Conservation (phyloP, 2,888 invertebrate genomes). For the Bugulina stolonifera region DNA sequence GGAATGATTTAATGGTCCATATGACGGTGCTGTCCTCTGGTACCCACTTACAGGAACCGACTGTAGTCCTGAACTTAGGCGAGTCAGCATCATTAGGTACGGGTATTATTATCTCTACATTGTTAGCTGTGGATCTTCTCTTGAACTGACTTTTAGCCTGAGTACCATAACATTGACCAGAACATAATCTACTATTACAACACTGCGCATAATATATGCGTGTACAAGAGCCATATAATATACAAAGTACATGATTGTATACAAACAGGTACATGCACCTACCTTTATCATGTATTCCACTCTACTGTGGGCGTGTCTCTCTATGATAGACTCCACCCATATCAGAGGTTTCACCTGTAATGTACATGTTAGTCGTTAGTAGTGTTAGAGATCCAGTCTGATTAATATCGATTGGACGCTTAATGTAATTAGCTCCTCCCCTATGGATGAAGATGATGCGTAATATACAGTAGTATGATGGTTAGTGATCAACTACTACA, state of each 20-base stretch:
- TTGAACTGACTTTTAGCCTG: conserved; percentile 94
- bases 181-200: no score
- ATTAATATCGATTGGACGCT: no score
- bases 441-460: no score
- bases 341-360: conserved; percentile 82
- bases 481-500: no score
- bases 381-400: no score
- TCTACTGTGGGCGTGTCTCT: conserved; percentile 90
- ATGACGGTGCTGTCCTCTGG: conserved; percentile 94
- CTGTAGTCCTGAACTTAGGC: conserved; percentile 94
- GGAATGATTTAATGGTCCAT: conserved; percentile 95
- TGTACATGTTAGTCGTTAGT: no score
- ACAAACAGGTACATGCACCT: conserved; percentile 10
- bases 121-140: conserved; percentile 92
- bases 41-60: conserved; percentile 93
- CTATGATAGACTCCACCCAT: conserved; percentile 98
- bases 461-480: no score
- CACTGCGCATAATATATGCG: no score
- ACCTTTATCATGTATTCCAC: conserved; percentile 97
- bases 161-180: no score
- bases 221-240: not conserved
- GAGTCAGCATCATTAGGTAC: conserved; percentile 79
- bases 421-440: no score
- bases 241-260: not conserved
- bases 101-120: conserved; percentile 78